A percentile compares a stretch with the other conserved stretches of the same genome.
phyloP scores from a whole-genome alignment of 2,888 invertebrate species.

The Ophion costatus region DNA sequence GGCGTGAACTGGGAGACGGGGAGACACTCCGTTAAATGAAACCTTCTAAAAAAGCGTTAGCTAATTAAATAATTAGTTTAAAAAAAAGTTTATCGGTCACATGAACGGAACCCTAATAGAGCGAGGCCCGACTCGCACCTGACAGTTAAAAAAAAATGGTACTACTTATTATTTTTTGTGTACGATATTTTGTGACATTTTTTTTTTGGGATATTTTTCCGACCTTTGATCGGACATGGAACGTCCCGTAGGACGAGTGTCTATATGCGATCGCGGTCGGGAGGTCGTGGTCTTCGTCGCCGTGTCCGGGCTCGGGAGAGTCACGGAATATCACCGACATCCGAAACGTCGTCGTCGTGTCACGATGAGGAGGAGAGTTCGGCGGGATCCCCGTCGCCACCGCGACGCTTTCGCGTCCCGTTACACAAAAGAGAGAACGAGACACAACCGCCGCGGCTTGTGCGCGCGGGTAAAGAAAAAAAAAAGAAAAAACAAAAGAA shows the following conservation, averaged over 20 bases:
- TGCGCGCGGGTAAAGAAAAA: background rate
- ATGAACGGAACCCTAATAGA: too few relatives aligned
- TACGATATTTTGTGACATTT: background rate
- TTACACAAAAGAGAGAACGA: slow-evolving; percentile 55
- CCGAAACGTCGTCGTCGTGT: slow-evolving; percentile 60
- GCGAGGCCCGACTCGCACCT: too few relatives aligned
- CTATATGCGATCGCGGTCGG: slow-evolving; percentile 37
- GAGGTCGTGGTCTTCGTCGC: slow-evolving; percentile 55
- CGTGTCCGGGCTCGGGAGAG: slow-evolving; percentile 62
- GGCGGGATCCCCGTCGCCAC: slow-evolving; percentile 45
- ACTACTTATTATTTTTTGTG: too few relatives aligned
- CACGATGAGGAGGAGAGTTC: slow-evolving; percentile 52
- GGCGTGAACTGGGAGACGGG: too few relatives aligned
- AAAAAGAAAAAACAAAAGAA: slow-evolving; percentile 23
- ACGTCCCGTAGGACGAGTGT: background rate
- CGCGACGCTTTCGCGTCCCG: slow-evolving; percentile 57
- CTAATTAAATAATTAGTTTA: too few relatives aligned
- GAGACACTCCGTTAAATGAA: too few relatives aligned
- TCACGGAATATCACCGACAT: slow-evolving; percentile 62
- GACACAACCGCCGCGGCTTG: slow-evolving; percentile 4
- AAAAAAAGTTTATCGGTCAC: too few relatives aligned
- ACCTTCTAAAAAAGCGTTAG: too few relatives aligned
- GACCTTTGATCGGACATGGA: background rate
- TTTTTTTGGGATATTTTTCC: too few relatives aligned
- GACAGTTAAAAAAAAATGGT: too few relatives aligned